Base-by-base conservation (phyloP, 1,140 invertebrate species). In the Heterodera schachtii region DNA sequence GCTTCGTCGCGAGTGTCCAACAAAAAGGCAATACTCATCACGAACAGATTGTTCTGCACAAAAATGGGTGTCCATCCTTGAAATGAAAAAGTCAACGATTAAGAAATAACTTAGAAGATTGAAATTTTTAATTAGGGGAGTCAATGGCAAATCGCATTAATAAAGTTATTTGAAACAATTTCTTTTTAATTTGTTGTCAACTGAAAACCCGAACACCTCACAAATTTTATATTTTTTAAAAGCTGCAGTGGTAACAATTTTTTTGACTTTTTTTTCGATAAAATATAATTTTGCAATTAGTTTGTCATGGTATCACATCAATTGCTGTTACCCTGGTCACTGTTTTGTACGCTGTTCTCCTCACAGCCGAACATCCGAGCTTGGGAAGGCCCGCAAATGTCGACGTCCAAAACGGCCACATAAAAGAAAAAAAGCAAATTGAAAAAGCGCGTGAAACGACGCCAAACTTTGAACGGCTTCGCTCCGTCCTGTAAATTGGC, bases 1-100 rank as follows among this genome's bases (percentile, higher is more conserved):
- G 96, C 95, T 90, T 95, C 94, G 87, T 94, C 94, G 11, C 93
- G 92, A 90, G 93, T 94, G 73, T 83, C 82, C 41, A 97, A 91
- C 41, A 97, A 91, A 91, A 97, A 97, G 11, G 95, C 95, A 90
- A 97, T 94, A 0, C 95, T 97, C 95, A 98, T 96, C 4, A 97
- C 91, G 43, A 93, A 94, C 46, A 97, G 91, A 90, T 96, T 96
- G 84, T 96, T 95, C 85, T 94, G 93, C 9, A 95, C 92, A 86
- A 93, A 94, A 78, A 98, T 94, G 44, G 96, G 96, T 5, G 95
- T 97, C 96, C 96, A 98, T 71, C 96, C 96, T 82, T 19, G 21
- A 81, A 81, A 80, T 67, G 13, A 52, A 52, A 49, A 8, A 11
- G 49, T 52, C 49, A 52, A 52, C 6, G 11, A n/a, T 79, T 79